phyloP scores from a whole-genome alignment of 2,113 vertebrate genomes.

The Archilochus colubris region DNA sequence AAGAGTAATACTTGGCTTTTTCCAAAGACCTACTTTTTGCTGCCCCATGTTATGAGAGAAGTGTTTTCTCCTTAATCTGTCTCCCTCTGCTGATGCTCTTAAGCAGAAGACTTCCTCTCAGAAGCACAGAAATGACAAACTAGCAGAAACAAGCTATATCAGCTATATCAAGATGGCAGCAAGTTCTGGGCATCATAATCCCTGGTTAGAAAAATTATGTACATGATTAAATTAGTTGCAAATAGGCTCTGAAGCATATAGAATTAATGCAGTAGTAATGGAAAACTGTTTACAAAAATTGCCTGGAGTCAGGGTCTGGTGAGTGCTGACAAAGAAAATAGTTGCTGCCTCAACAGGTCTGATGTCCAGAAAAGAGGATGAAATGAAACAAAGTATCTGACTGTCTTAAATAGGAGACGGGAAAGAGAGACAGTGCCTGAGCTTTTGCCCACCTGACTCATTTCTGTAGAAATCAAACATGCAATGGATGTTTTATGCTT shows the following conservation, averaged over 20 bases:
- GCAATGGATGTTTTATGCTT: neutral
- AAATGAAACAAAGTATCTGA: neutral
- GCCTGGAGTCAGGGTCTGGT: neutral
- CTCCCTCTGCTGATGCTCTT: neutral
- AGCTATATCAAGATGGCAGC: neutral
- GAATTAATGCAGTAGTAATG: neutral
- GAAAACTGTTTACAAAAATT: conserved; percentile 28
- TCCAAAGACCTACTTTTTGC: neutral
- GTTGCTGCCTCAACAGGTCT: neutral
- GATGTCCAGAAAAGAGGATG: neutral
- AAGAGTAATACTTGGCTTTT: neutral
- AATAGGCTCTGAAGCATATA: neutral
- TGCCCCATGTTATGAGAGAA: neutral
- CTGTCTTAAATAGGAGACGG: neutral
- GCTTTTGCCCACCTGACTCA: neutral
- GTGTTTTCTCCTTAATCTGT: neutral
- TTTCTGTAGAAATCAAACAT: conserved; percentile 12
- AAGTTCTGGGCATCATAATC: neutral
- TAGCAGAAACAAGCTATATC: neutral
- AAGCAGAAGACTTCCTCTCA: neutral
- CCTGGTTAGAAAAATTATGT: neutral
- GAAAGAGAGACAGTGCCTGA: neutral
- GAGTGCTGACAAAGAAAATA: conserved; percentile 22
- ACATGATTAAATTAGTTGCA: neutral
- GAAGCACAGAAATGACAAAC: neutral